A percentile compares a stretch with the other conserved stretches of the same genome.
Conservation (phyloP, 2,888 invertebrate genomes). For the Pollenia amentaria region DNA sequence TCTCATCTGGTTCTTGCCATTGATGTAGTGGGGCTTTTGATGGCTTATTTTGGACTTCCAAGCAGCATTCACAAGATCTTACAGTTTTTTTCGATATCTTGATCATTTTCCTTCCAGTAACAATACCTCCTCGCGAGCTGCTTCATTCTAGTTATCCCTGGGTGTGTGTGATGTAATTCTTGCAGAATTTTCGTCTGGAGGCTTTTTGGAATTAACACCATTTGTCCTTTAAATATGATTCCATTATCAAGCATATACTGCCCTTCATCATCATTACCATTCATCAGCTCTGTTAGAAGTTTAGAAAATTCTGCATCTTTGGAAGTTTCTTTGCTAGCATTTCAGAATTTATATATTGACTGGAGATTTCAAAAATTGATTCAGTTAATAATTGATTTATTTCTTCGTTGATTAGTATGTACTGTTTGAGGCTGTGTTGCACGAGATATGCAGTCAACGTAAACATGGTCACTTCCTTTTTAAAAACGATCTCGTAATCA, state of each 20-base stretch:
- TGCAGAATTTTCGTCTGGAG: too few species aligned
- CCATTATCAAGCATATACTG: too few species aligned
- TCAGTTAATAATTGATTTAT: slow-evolving; percentile 23
- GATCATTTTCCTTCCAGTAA: slow-evolving; percentile 12
- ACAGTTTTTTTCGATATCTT: slow-evolving; percentile 13
- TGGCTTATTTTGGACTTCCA: background rate
- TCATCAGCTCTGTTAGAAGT: too few species aligned
- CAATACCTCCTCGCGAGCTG: background rate
- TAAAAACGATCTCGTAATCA: slow-evolving; percentile 51
- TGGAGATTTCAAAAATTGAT: slow-evolving; percentile 40
- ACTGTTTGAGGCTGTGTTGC: too few species aligned
- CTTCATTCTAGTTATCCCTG: too few species aligned
- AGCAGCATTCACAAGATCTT: background rate
- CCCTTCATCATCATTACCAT: too few species aligned
- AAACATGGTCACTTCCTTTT: slow-evolving; percentile 18
- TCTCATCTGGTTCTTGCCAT: slow-evolving; percentile 5
- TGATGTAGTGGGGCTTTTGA: slow-evolving; percentile 9
- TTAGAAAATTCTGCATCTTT: too few species aligned
- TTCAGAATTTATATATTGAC: slow-evolving; percentile 43
- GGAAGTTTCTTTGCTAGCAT: slow-evolving; percentile 1
- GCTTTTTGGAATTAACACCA: too few species aligned
- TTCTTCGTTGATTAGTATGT: slow-evolving; percentile 4
- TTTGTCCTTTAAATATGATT: too few species aligned
- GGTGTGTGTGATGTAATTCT: too few species aligned
- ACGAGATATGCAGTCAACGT: background rate